Evolutionary conservation across 2,797 vertebrate genomes (phyloP), one percentile per base, ranked within the genome.

Genomic region (Neosalanx taihuensis): DNA sequence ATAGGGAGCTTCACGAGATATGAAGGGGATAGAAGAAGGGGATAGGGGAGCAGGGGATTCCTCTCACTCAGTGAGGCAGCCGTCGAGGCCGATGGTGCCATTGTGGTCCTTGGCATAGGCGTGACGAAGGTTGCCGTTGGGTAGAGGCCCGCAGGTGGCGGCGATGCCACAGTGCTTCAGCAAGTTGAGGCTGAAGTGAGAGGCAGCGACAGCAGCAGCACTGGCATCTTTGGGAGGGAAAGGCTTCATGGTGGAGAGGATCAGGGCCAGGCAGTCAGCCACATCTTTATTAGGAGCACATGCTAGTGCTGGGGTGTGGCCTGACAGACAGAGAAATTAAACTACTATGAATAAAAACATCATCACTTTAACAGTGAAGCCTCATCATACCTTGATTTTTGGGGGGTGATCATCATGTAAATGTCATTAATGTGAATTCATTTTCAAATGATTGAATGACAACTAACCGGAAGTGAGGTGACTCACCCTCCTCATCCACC

Each of bases 161-260:
- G 93, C 90, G 1, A 96, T 95, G 84, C 94, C 84, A 73, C 96
- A 98, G 92, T 96, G 95, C 89, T 96, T 96, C 84, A 96, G 91
- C 88, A 95, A 91, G 90, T 93, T 93, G 90, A 95, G 91, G 92
- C 93, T 93, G 89, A 96, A 97, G 83, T 92, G 92, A 78, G 94
- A 79, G 30, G 81, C 57, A 7, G 92, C 77, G 3, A 71, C 66
- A 0, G 60, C 77, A 4, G 72, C 67, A 0, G 62, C 4, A 5
- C 76, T 63, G 23, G 94, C 86, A 82, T 98, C 96, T 91, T 93
- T 95, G 81, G 96, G 93, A 77, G 96, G 94, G 90, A 97, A 97
- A 93, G 95, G 96, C 95, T 96, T 98, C 97, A 99, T 99, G 90
- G 96, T 98, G 92, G 97, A 97, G 75, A 99, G 96, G 91, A 99